These are phyloP conservation scores for Spinibarbus caldwelli DNA, from an alignment of 2,797 vertebrate genomes.

Conservation along the genomic window DNA sequence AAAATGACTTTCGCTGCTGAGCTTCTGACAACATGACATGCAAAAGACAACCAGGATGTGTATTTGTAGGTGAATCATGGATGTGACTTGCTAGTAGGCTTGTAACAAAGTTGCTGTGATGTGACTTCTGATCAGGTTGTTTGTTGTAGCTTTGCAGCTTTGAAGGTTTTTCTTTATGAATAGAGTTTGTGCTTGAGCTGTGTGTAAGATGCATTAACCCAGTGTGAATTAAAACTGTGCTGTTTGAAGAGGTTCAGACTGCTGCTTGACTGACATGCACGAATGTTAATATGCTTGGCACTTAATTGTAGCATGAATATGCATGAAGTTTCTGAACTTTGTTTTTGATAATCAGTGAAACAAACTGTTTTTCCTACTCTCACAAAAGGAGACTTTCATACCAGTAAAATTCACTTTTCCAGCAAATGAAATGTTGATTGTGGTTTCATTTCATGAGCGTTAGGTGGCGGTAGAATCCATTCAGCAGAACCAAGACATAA, in stretches of 20 bases:
- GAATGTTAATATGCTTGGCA: conserved; percentile 56
- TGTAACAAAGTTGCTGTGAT: conserved; percentile 34
- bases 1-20: neutral
- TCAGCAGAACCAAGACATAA: neutral
- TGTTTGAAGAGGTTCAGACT: neutral
- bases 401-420: conserved; percentile 23
- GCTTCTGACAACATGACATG: conserved; percentile 44
- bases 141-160: conserved; percentile 29
- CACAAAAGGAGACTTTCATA: neutral
- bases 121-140: conserved; percentile 22
- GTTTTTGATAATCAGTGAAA: neutral
- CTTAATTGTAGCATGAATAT: conserved; percentile 62
- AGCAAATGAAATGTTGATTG: neutral
- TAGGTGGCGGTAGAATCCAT: conserved; percentile 60
- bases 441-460: conserved; percentile 28
- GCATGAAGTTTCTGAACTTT: conserved; percentile 44
- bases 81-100: conserved; percentile 44
- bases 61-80: conserved; percentile 41
- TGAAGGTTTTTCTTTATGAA: neutral
- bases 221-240: conserved; percentile 25
- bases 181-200: conserved; percentile 3
- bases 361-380: neutral
- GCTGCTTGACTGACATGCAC: neutral
- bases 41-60: conserved; percentile 61
- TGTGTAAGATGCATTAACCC: neutral